Conservation (phyloP, 2,113 vertebrate species). For the Rattus rattus region DNA sequence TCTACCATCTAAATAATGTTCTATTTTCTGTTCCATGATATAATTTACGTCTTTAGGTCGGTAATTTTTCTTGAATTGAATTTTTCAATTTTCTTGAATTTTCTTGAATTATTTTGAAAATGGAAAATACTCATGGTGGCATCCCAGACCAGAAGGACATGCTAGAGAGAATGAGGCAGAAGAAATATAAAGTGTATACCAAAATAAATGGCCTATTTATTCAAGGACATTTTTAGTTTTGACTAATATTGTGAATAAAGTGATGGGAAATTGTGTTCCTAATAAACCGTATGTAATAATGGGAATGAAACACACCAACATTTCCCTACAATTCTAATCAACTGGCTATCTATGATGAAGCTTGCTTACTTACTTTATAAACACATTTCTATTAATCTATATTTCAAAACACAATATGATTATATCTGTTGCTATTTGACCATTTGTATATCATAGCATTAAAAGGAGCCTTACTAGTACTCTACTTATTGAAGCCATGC, state of each 20-base stretch:
- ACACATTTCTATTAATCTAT: background rate
- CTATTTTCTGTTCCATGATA: background rate
- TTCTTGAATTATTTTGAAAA: background rate
- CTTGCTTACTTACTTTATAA: background rate
- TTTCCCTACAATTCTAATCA: background rate
- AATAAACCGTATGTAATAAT: background rate
- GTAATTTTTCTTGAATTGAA: background rate
- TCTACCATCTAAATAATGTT: background rate
- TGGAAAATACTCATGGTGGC: background rate
- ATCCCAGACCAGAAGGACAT: background rate
- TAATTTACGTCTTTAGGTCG: background rate
- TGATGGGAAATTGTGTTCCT: background rate
- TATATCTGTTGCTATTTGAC: background rate
- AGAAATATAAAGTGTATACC: background rate
- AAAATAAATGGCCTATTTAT: background rate
- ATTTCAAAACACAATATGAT: background rate
- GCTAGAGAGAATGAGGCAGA: background rate
- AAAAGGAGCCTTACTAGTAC: background rate
- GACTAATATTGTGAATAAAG: background rate
- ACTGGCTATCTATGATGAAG: background rate
- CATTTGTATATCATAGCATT: background rate
- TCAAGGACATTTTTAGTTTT: background rate
- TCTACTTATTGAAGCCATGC: background rate
- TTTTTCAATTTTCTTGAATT: background rate
- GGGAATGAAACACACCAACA: background rate